These are phyloP conservation scores for Oryzias celebensis DNA, from an alignment of 2,113 vertebrate genomes.

Conservation along the genomic window DNA sequence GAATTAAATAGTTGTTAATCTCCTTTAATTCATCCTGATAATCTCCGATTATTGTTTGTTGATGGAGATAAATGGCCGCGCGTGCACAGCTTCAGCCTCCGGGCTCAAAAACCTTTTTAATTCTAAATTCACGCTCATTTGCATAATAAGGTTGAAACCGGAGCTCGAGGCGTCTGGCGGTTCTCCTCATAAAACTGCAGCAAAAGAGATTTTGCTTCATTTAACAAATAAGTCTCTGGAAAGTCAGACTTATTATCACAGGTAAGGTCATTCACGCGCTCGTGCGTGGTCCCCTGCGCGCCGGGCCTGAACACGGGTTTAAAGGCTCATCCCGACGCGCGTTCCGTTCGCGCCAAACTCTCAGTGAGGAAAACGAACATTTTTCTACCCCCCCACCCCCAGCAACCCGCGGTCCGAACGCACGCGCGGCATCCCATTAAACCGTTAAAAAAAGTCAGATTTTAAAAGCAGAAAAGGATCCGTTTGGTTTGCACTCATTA, in stretches of 20 bases:
- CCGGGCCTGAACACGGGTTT: no score
- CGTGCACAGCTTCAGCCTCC: slow-evolving; percentile 23
- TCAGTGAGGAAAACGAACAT: no score
- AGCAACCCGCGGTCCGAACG: no score
- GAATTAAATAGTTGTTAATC: neutral
- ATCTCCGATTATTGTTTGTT: neutral
- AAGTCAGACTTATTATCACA: no score
- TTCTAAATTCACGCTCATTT: slow-evolving; percentile 71
- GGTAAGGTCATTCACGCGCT: no score
- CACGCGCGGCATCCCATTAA: no score
- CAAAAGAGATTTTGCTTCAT: no score
- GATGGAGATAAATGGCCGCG: slow-evolving; percentile 10
- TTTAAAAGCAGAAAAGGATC: neutral
- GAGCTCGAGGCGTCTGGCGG: slow-evolving; percentile 42
- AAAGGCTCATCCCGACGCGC: no score
- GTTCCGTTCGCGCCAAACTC: no score
- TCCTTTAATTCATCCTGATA: neutral
- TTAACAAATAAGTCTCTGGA: no score
- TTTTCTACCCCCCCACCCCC: no score
- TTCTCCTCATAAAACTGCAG: slow-evolving; percentile 45
- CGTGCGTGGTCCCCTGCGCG: no score
- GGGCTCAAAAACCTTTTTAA: slow-evolving; percentile 47
- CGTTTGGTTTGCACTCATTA: neutral
- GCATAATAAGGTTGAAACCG: slow-evolving; percentile 76
- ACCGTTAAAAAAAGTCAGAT: neutral